A percentile compares a stretch with the other conserved stretches of the same genome.
Conservation (phyloP, 2,797 vertebrate species). For the Betta splendens region DNA sequence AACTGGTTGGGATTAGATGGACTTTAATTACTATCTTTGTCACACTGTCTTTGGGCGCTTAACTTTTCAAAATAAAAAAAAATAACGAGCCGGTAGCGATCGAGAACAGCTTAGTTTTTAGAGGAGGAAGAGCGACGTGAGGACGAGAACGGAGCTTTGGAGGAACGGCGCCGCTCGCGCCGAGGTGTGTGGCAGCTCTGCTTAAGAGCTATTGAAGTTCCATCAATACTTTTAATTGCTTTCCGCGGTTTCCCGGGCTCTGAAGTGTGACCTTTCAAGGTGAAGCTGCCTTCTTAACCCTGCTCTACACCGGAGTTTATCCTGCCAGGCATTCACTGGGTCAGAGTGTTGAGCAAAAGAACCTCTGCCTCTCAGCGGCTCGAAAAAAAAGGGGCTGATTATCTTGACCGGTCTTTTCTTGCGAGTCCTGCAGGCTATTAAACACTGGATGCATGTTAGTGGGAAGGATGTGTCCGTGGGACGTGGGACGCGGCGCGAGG, state of each 20-base stretch:
- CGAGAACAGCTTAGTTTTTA: constrained; percentile 30
- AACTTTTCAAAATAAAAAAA: too few species aligned
- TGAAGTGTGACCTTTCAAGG: constrained; percentile 72
- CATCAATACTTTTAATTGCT: constrained; percentile 83
- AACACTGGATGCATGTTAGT: constrained; percentile 43
- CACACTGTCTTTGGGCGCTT: constrained; percentile 30
- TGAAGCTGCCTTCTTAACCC: constrained; percentile 69
- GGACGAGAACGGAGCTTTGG: constrained; percentile 13
- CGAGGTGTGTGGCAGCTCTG: constrained; percentile 72
- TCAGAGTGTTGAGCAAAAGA: constrained; percentile 66
- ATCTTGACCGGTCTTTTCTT: constrained; percentile 46
- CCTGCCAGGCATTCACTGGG: constrained; percentile 57
- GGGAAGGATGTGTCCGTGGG: constrained; percentile 36
- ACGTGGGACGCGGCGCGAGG: constrained; percentile 28
- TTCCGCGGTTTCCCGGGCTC: constrained; percentile 72
- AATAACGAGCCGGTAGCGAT: constrained; percentile 53
- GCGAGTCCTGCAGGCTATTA: constrained; percentile 39
- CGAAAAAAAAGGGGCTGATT: constrained; percentile 44
- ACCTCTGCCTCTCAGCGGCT: constrained; percentile 42
- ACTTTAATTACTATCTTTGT: constrained; percentile 52
- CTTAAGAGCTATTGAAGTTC: constrained; percentile 80
- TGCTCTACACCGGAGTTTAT: constrained; percentile 55
- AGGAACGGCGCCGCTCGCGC: constrained; percentile 58
- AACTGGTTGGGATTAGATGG: constrained; percentile 50
- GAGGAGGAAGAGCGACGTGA: constrained; percentile 8